Base-by-base conservation (phyloP, 2,797 vertebrate species). In the Pangasius larnaudii region DNA sequence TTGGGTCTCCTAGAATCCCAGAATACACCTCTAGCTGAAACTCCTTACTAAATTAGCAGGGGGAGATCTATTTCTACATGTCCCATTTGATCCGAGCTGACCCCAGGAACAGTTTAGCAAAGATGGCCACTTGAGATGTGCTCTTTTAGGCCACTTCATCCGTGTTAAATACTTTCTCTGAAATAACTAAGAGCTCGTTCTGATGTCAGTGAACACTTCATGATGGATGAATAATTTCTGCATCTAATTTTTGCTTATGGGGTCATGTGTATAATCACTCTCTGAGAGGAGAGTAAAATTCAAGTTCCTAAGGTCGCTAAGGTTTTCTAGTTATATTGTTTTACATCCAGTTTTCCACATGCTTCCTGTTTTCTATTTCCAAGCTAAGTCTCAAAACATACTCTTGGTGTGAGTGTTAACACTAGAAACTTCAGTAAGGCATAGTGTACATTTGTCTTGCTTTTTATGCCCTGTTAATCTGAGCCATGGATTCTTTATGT, bases 201-300 rank as follows among this genome's bases (percentile, higher is more conserved):
- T 86, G 85, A 77, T 65, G 85, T 88, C 80, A 82, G 59, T 85
- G 85, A 91, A 88, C 74, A 58, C 63, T 80, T 33, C 92, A n/a
- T 82, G 79, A 19, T n/a, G 33, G 8, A 82, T 92, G 30, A 92
- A 93, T 94, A 79, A 89, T 94, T 91, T 90, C 88, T 92, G 86
- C 7, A 74, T 90, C 53, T 91, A 91, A 92, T 91, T 58, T 36
- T 33, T 56, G 18, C 16, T 56, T 10, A 49, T 75, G 42, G 11
- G 49, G 42, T 75, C 72, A 88, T 84, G 86, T 81, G 42, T 22
- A 30, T 8, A 59, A 51, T 63, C 39, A 49, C 33, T 80, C 69
- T 85, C 69, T n/a, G 51, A 86, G 56, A 79, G 22, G n/a, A 8
- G 19, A 80, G 22, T 80, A 80, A 59, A 59, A 27, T 39, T 59